Conservation (phyloP, 2,888 invertebrate species). For the Drosophila sordidula region DNA sequence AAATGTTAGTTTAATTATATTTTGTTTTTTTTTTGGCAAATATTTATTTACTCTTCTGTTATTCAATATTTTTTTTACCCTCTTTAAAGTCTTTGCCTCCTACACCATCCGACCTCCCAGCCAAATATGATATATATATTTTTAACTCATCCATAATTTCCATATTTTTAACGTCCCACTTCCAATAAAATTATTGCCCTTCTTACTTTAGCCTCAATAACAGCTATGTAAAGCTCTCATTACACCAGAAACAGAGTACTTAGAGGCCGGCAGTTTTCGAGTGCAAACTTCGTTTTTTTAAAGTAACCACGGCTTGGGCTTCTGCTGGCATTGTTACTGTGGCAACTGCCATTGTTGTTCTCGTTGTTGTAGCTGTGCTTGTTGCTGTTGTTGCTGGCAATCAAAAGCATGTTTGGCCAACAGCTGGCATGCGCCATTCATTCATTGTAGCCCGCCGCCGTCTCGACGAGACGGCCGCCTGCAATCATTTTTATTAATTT, state of each 20-base stretch:
- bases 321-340: slow-evolving; percentile 16
- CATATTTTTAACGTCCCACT: no score
- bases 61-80: no score
- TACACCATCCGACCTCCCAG: no score
- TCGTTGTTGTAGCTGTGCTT: slow-evolving; percentile 17
- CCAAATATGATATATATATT: no score
- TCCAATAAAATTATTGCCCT: no score
- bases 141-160: no score
- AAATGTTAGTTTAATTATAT: no score
- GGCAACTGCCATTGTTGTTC: slow-evolving; percentile 20
- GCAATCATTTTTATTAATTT: slow-evolving; percentile 80
- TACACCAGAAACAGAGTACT: slow-evolving; percentile 3
- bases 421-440: slow-evolving; percentile 79
- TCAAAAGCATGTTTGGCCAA: slow-evolving; percentile 77
- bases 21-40: no score
- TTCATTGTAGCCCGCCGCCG: slow-evolving; percentile 57
- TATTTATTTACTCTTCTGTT: no score
- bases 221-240: no score
- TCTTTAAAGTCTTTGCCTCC: no score
- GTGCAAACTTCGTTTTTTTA: slow-evolving; percentile 1
- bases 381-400: slow-evolving; percentile 58
- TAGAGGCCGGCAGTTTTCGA: neutral
- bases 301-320: slow-evolving; percentile 14
- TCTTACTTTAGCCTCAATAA: no score
- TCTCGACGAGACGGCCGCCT: slow-evolving; percentile 50